These are phyloP conservation scores for Dilophus febrilis DNA, from an alignment of 2,888 invertebrate species.

Conservation along the genomic window DNA sequence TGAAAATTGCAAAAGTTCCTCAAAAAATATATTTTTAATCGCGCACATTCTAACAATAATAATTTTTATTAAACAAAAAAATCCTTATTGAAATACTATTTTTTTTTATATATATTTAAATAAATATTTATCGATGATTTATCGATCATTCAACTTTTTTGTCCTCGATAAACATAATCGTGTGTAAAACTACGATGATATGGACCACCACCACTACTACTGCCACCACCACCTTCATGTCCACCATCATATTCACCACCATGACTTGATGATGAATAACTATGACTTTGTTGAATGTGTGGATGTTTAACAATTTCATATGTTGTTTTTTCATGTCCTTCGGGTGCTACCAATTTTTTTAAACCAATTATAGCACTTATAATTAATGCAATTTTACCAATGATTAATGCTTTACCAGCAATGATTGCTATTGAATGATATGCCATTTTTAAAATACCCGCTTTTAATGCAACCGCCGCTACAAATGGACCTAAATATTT, in stretches of 20 bases:
- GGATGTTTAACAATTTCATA: constrained; percentile 76
- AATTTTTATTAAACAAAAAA: too few relatives aligned
- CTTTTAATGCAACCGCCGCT: constrained; percentile 51
- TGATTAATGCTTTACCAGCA: constrained; percentile 63
- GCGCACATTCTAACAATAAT: too few relatives aligned
- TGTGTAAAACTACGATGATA: constrained; percentile 45
- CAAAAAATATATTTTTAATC: too few relatives aligned
- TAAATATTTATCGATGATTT: too few relatives aligned
- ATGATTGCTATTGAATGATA: constrained; percentile 58
- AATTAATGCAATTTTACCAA: constrained; percentile 69
- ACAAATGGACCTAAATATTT: constrained; percentile 49
- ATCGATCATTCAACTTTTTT: too few relatives aligned
- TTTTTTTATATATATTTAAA: too few relatives aligned
- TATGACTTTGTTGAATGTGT: constrained; percentile 60
- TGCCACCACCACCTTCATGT: constrained; percentile 38
- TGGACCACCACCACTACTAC: constrained; percentile 35
- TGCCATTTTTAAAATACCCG: constrained; percentile 53
- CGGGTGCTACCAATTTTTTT: constrained; percentile 56
- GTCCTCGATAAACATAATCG: constrained; percentile 43
- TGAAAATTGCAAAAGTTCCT: too few relatives aligned
- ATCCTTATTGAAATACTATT: too few relatives aligned
- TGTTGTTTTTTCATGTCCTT: constrained; percentile 60
- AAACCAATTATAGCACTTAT: constrained; percentile 63
- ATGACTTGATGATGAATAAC: constrained; percentile 52
- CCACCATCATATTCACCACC: constrained; percentile 42